Evolutionary conservation across 1,140 invertebrate species (phyloP).

Genomic region (Camponotus pennsylvanicus): DNA sequence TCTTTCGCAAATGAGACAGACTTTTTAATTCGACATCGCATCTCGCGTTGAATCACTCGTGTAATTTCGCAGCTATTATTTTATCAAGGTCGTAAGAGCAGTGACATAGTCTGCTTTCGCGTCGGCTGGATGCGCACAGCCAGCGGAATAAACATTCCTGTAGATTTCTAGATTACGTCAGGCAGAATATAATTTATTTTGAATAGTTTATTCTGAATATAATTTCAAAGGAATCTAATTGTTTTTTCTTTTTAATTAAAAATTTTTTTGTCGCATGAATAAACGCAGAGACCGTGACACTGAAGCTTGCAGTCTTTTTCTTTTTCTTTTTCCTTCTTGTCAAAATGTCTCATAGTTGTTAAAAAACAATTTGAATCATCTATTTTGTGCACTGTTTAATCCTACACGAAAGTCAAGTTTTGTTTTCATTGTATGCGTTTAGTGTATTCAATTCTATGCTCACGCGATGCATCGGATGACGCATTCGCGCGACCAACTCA

Average conservation of each 20-base stretch:
- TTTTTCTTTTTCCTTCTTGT: no score
- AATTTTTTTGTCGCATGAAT: neutral
- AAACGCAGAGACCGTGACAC: neutral
- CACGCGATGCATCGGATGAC: neutral
- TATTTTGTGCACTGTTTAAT: neutral
- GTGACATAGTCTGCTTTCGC: neutral
- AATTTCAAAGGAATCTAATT: neutral
- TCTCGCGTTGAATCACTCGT: neutral
- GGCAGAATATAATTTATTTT: neutral
- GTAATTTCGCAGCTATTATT: neutral
- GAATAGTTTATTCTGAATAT: no score
- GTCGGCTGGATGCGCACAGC: neutral
- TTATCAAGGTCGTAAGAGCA: conserved; percentile 35
- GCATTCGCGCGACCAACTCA: conserved; percentile 68
- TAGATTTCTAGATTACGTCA: neutral
- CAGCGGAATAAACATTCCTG: neutral
- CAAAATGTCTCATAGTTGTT: no score
- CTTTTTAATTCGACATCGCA: neutral
- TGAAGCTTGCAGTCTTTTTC: no score
- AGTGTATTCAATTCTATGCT: neutral
- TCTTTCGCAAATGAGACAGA: neutral
- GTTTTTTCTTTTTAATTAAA: neutral
- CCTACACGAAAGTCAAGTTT: neutral
- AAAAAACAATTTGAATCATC: no score
- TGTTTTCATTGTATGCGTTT: neutral